Evolutionary conservation across 2,888 invertebrate genomes (phyloP).

Genomic region (Marronus borbonicus): DNA sequence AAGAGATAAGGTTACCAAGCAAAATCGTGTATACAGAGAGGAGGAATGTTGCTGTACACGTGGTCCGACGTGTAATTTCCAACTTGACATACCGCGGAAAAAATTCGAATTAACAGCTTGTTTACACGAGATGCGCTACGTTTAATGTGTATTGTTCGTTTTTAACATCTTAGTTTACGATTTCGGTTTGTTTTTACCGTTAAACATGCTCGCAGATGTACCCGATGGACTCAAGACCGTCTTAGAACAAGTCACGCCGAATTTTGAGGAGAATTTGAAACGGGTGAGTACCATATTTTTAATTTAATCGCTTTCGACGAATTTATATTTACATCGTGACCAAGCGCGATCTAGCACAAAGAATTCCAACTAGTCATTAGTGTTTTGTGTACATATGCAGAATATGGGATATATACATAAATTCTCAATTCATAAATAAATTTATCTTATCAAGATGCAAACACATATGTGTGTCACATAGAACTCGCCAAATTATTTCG

Average conservation of each 20-base stretch:
- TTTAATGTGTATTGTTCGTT: neutral
- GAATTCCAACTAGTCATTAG: neutral
- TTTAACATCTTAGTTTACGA: neutral
- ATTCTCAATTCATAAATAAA: no score
- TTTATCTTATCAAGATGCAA: no score
- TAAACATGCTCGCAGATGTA: constrained; percentile 64
- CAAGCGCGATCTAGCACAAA: neutral
- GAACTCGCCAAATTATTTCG: no score
- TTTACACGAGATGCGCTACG: constrained; percentile 10
- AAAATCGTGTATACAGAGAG: neutral
- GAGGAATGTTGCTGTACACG: constrained; percentile 15
- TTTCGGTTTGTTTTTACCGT: neutral
- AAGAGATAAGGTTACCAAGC: constrained; percentile 38
- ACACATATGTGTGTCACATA: no score
- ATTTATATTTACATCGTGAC: neutral
- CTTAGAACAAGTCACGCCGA: constrained; percentile 72
- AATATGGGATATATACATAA: neutral
- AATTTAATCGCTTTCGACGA: neutral
- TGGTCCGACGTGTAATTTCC: constrained; percentile 25
- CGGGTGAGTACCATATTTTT: constrained; percentile 70
- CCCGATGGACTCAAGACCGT: constrained; percentile 72
- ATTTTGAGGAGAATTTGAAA: constrained; percentile 75
- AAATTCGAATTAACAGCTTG: constrained; percentile 19
- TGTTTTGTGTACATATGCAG: neutral
- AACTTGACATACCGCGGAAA: constrained; percentile 28